These are phyloP conservation scores for Andrena chrysosceles DNA, from an alignment of 2,888 invertebrate genomes.

Conservation along the genomic window DNA sequence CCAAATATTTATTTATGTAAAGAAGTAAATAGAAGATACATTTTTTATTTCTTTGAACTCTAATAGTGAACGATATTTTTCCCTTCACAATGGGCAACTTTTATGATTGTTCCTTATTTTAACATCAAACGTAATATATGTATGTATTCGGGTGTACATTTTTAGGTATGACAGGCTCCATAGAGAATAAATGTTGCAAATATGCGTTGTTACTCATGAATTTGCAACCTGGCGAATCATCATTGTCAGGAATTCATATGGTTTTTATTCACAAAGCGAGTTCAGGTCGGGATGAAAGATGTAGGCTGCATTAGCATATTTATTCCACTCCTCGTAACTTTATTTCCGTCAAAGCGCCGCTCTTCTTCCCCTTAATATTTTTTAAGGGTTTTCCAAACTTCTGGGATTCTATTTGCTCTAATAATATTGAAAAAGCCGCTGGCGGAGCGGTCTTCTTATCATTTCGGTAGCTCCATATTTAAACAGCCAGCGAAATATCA, in stretches of 20 bases:
- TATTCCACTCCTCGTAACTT: background rate
- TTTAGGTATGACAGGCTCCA: too few species aligned
- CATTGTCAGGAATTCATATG: background rate
- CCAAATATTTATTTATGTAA: too few species aligned
- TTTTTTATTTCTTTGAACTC: too few species aligned
- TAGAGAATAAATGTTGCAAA: too few species aligned
- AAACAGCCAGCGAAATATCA: background rate
- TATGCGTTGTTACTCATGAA: too few species aligned
- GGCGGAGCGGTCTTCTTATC: background rate
- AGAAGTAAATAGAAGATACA: too few species aligned
- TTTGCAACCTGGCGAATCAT: background rate
- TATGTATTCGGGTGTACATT: too few species aligned
- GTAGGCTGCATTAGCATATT: conserved; percentile 3
- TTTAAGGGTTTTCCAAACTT: conserved; percentile 1
- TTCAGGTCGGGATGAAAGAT: background rate
- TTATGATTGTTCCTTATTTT: too few species aligned
- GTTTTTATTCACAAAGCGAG: background rate
- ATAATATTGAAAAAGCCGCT: conserved; percentile 1
- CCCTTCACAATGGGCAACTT: too few species aligned
- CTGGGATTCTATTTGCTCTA: background rate
- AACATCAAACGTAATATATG: too few species aligned
- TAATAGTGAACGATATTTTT: too few species aligned
- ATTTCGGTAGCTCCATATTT: background rate
- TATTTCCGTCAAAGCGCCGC: background rate
- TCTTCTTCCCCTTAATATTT: background rate